Evolutionary conservation across 1,140 invertebrate genomes (phyloP), one percentile per base, ranked within the genome.

Genomic region (Zaprionus davidi): DNA sequence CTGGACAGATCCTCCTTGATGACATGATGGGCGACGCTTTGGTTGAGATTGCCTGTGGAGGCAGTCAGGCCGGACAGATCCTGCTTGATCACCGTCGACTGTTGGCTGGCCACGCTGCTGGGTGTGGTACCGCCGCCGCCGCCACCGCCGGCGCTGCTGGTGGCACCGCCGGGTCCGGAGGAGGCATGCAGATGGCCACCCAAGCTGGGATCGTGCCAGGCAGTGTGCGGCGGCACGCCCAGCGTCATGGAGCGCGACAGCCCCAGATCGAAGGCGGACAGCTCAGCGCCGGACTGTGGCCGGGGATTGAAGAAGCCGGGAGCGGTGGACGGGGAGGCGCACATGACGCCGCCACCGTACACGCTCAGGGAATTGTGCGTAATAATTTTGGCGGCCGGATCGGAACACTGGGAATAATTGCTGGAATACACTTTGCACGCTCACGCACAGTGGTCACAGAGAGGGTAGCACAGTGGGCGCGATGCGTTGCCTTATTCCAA

Each of bases 201-300:
- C 38, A 92, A 60, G 65, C 84, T 94, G 76, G 95, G 93, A 92
- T 96, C 95, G 79, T 96, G 94, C 95, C 96, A 96, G 31, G 94
- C 93, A 91, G 94, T 94, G 56, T 94, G 93, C 60, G 94, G 94
- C 87, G 94, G 95, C 76, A 95, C 95, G 73, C 96, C 95, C 93
- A 96, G 93, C 83, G 95, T 95, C 96, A 96, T 96, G 82, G 94
- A 93, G 78, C 94, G 93, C 80, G 95, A 93, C 88, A 95, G 94
- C 76, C 94, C 94, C 92, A 94, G 93, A 93, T 95, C 94, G 93
- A 95, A 92, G 76, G 91, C 83, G 71, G 91, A 91, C 59, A 93
- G 71, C 75, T 93, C 92, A 65, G 94, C 93, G 67, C 90, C 85
- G 56, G 91, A 83, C 49, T 92, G 92, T 17, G 90, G 82, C n/a